Conservation (phyloP, 2,113 vertebrate species). For the Lates calcarifer region DNA sequence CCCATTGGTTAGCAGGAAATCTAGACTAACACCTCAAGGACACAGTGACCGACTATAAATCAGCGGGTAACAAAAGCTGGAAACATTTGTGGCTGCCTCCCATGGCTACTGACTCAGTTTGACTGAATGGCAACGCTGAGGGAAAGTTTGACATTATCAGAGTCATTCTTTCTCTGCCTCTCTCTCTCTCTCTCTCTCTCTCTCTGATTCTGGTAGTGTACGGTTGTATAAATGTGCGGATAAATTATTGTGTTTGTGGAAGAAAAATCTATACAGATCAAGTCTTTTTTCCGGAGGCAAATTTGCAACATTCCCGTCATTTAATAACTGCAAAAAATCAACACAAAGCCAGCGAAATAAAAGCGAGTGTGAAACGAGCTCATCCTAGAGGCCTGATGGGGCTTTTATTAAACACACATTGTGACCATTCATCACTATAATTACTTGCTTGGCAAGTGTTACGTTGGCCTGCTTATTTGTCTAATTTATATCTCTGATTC, state of each 20-base stretch:
- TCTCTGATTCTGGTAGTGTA: slow-evolving; percentile 11
- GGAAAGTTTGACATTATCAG: slow-evolving; percentile 63
- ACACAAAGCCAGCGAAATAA: slow-evolving; percentile 37
- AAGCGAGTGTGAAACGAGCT: slow-evolving; percentile 51
- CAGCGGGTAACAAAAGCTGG: slow-evolving; percentile 79
- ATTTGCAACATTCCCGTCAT: slow-evolving; percentile 36
- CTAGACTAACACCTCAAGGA: slow-evolving; percentile 64
- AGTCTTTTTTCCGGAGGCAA: slow-evolving; percentile 23
- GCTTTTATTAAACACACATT: slow-evolving; percentile 48
- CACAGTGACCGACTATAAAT: slow-evolving; percentile 72
- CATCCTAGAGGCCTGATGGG: slow-evolving; percentile 9
- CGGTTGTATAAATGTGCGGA: slow-evolving; percentile 14
- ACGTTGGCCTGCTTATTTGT: slow-evolving; percentile 21
- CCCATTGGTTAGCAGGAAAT: slow-evolving; percentile 65
- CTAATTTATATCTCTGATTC: slow-evolving; percentile 35
- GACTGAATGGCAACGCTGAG: slow-evolving; percentile 44
- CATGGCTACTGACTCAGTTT: slow-evolving; percentile 57
- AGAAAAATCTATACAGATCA: slow-evolving; percentile 45
- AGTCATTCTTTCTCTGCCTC: slow-evolving; percentile 37
- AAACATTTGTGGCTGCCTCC: slow-evolving; percentile 75
- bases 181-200: background rate
- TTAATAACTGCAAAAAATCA: slow-evolving; percentile 17
- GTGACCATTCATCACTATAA: slow-evolving; percentile 51
- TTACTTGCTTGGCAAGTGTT: slow-evolving; percentile 31
- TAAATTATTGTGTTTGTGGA: slow-evolving; percentile 17